Conservation (phyloP, 2,113 vertebrate species). For the Hydrolagus affinis region DNA sequence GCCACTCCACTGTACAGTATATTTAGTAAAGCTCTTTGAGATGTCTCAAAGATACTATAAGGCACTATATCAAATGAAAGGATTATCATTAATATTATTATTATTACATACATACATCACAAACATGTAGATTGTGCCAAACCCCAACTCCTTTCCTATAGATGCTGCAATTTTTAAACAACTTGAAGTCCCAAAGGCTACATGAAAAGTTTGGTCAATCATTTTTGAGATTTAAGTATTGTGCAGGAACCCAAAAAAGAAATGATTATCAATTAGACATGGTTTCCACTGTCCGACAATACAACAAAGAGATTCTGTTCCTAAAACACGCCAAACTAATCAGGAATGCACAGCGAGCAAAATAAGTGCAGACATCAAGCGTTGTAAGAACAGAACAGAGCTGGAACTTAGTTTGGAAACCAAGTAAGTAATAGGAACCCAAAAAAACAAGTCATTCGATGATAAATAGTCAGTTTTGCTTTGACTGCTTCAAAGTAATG, state of each 20-base stretch:
- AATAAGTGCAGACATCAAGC: background rate
- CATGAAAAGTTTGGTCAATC: background rate
- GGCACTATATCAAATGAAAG: no score
- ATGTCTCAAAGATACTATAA: no score
- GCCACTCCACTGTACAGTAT: no score
- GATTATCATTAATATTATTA: no score
- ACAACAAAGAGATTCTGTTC: background rate
- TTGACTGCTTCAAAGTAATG: background rate
- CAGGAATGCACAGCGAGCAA: background rate
- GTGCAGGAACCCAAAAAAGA: background rate
- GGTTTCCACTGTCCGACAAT: background rate
- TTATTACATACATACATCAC: no score
- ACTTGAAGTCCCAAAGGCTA: background rate
- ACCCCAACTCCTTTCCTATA: background rate
- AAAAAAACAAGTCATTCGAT: background rate
- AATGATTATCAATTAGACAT: background rate
- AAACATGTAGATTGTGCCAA: background rate
- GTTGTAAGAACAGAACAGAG: background rate
- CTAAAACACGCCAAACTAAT: background rate
- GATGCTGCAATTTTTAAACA: background rate
- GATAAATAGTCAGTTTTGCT: background rate
- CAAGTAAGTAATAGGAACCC: background rate
- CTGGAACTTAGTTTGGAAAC: background rate
- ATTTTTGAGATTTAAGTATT: background rate
- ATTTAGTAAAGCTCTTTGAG: no score